Evolutionary conservation across 2,113 vertebrate genomes (phyloP), one percentile per base, ranked within the genome.

Genomic region (Chaenocephalus aceratus): DNA sequence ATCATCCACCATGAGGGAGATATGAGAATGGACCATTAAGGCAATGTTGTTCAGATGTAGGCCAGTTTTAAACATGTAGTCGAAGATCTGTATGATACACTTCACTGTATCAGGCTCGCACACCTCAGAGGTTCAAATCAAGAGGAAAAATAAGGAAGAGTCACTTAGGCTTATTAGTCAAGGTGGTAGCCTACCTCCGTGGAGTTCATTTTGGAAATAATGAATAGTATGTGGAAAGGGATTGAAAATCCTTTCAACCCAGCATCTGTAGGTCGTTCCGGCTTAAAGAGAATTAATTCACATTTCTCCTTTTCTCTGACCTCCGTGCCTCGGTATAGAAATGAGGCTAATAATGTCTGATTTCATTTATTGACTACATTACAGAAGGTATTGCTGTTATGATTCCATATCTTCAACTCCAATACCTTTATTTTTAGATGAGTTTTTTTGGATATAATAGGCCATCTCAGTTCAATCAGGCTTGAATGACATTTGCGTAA

Each of bases 291-390:
- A 96, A 96, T 96, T 96, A 96, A 94, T 92, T 84, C 89, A 90
- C 90, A 90, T 95, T 93, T 91, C 69, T 88, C 79, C 88, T 83
- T 69, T 65, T 80, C 86, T 86, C 81, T 96, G 96, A 96, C 95
- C 95, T 94, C 79, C 57, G 90, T 92, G 90, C 74, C 94, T 94
- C 90, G 90, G 93, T 93, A 34, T 53, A 95, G 95, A 96, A 96
- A 94, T 88, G 86, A 94, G 95, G 89, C 91, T 96, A 96, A 97
- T 97, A 93, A 93, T 87, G 86, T 93, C 93, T 96, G 95, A 96
- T 97, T 96, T 97, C 95, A 95, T 97, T 96, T 96, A 95, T 95
- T 94, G 72, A 69, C 66, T 53, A 67, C 67, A 82, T 83, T 75
- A 88, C 72, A 45, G 56, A 65, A 72, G 54, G 86, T 87, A 86